These are phyloP conservation scores for Anaspis maculata DNA, from an alignment of 2,888 invertebrate species.

Conservation along the genomic window DNA sequence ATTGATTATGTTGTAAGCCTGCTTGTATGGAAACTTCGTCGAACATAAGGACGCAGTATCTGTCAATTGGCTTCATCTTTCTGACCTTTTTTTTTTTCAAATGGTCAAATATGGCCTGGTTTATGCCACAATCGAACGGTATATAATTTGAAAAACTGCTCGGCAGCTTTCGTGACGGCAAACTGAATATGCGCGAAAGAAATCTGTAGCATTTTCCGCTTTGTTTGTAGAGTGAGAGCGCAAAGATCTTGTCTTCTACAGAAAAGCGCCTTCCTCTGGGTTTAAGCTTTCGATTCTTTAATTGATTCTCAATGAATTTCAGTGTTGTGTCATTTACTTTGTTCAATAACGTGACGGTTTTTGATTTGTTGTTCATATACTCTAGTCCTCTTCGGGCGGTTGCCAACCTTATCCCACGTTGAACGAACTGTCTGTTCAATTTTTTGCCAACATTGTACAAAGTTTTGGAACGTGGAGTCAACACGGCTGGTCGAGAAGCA, in stretches of 20 bases:
- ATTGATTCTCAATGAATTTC: too few relatives aligned
- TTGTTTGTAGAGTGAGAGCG: constrained; percentile 16
- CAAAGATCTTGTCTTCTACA: constrained; percentile 18
- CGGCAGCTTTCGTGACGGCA: constrained; percentile 17
- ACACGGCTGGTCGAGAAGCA: too few relatives aligned
- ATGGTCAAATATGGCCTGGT: constrained; percentile 13
- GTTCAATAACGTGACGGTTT: too few relatives aligned
- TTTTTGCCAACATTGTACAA: too few relatives aligned
- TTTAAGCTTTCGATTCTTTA: constrained; percentile 7
- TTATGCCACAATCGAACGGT: constrained; percentile 15
- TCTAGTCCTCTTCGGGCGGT: too few relatives aligned
- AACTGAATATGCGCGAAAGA: constrained; percentile 17
- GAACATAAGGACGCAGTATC: constrained; percentile 13
- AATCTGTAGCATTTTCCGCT: constrained; percentile 15
- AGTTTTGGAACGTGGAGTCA: too few relatives aligned
- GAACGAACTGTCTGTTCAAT: too few relatives aligned
- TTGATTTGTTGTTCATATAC: too few relatives aligned
- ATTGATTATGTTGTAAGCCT: constrained; percentile 14
- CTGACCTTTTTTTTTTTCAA: constrained; percentile 8
- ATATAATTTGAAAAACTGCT: constrained; percentile 11
- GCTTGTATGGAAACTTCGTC: constrained; percentile 18
- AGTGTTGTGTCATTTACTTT: too few relatives aligned
- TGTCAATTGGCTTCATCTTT: constrained; percentile 9
- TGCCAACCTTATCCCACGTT: too few relatives aligned
- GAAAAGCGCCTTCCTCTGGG: constrained; percentile 16